phyloP scores from a whole-genome alignment of 2,888 invertebrate species.

The Drosophila sordidula region DNA sequence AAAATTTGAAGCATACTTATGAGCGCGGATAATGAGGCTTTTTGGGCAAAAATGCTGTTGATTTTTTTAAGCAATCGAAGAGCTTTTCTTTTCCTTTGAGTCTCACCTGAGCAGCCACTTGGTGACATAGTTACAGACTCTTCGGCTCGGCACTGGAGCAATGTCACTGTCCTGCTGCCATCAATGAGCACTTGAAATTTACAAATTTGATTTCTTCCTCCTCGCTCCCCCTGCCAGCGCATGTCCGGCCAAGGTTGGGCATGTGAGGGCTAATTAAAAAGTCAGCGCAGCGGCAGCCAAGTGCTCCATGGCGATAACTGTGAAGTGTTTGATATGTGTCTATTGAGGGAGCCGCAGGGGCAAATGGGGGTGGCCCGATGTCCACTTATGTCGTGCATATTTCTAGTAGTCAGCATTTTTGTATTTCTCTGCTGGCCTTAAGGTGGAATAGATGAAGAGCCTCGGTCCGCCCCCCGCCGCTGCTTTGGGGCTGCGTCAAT shows the following conservation, averaged over 20 bases:
- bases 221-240: too few relatives aligned
- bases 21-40: neutral
- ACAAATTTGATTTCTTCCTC: conserved; percentile 32
- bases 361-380: conserved; percentile 1
- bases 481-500: conserved; percentile 41
- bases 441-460: conserved; percentile 27
- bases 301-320: conserved; percentile 28
- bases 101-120: conserved; percentile 15
- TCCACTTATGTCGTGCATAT: conserved; percentile 45
- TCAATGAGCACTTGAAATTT: conserved; percentile 31
- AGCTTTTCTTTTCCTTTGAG: neutral
- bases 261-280: conserved; percentile 54
- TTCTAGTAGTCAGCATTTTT: conserved; percentile 49
- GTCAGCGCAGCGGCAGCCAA: conserved; percentile 39
- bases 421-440: conserved; percentile 17
- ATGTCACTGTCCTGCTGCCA: conserved; percentile 48
- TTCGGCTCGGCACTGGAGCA: conserved; percentile 21
- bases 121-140: conserved; percentile 14
- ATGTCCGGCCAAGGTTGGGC: conserved; percentile 18
- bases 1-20: neutral
- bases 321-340: conserved; percentile 12
- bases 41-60: neutral
- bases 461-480: neutral
- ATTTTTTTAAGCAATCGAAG: neutral
- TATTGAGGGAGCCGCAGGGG: neutral